Evolutionary conservation across 2,113 vertebrate species (phyloP).

Genomic region (Mormoops blainvillei): DNA sequence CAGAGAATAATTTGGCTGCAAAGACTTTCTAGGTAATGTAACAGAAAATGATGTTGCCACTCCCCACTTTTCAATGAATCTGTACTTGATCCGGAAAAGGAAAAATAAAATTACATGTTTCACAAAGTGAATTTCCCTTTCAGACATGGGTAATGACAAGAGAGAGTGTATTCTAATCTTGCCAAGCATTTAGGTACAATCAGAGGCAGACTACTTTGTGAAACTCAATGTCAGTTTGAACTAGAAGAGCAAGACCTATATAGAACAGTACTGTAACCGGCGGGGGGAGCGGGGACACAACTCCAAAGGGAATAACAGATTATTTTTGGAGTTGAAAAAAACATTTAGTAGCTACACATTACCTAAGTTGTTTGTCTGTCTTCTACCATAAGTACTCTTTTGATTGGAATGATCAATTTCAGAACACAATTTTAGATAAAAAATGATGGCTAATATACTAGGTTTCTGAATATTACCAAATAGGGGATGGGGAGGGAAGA

Average conservation of each 20-base stretch:
- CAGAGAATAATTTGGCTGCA: not conserved
- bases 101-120: conserved; percentile 27
- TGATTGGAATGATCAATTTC: not conserved
- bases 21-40: not conserved
- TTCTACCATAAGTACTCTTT: conserved; percentile 41
- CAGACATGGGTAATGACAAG: not conserved
- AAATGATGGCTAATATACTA: not conserved
- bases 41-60: not conserved
- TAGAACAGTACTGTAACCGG: not conserved
- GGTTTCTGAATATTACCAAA: not conserved
- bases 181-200: not conserved
- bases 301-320: not conserved
- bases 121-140: conserved; percentile 4
- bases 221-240: not conserved
- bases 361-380: not conserved
- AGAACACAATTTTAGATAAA: conserved; percentile 12
- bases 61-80: conserved; percentile 8
- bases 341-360: not conserved
- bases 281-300: not conserved
- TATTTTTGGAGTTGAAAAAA: not conserved
- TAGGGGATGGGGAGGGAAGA: too few relatives aligned
- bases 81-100: not conserved
- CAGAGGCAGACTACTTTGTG: not conserved
- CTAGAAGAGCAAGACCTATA: not conserved
- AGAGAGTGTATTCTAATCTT: not conserved